Conservation (phyloP, 2,888 invertebrate species). For the Trachelus troglodyta region DNA sequence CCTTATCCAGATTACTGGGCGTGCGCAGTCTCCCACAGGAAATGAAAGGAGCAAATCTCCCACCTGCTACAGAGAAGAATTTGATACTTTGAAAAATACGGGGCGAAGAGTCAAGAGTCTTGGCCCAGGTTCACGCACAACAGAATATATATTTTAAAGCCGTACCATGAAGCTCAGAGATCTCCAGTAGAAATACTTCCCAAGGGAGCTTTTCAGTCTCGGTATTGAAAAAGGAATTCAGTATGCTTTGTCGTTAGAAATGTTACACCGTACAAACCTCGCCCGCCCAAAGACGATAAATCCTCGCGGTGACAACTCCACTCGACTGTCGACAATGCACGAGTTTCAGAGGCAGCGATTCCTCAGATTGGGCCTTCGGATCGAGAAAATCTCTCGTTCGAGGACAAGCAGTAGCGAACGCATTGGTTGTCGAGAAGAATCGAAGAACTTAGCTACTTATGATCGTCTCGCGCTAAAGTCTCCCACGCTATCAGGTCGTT, state of each 20-base stretch:
- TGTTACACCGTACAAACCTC: neutral
- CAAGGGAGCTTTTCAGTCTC: neutral
- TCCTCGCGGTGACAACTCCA: neutral
- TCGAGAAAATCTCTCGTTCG: neutral
- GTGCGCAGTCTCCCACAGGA: neutral
- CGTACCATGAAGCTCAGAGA: neutral
- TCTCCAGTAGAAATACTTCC: neutral
- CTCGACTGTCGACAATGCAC: neutral
- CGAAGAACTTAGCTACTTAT: neutral
- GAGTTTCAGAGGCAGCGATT: neutral
- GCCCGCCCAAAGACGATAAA: neutral
- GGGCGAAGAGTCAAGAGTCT: neutral
- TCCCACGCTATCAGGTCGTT: slow-evolving; percentile 19
- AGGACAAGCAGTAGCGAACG: neutral
- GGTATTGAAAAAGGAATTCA: neutral
- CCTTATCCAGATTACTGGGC: neutral
- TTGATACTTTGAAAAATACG: neutral
- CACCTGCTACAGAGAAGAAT: neutral
- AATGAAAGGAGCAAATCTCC: neutral
- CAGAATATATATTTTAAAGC: neutral
- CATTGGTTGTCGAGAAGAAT: neutral
- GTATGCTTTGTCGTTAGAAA: neutral
- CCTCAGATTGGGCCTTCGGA: neutral
- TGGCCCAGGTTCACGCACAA: neutral
- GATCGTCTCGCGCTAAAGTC: slow-evolving; percentile 9